These are phyloP conservation scores for Karalla daura DNA, from an alignment of 2,797 vertebrate genomes.

Conservation along the genomic window DNA sequence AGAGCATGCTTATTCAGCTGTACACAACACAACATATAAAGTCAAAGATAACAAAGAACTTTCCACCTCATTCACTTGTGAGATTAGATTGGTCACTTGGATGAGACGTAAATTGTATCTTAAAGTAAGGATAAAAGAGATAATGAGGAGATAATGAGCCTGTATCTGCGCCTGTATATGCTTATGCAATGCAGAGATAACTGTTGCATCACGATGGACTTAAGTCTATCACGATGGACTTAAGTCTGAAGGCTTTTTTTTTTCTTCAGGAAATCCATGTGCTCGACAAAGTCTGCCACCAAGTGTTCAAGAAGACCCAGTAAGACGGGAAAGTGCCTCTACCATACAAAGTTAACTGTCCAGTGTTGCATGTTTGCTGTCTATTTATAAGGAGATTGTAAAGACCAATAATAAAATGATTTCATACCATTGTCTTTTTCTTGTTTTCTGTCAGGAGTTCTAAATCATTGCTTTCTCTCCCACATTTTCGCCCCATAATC, in stretches of 20 bases:
- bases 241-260: constrained; percentile 62
- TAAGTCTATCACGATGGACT: constrained; percentile 27
- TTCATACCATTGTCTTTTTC: constrained; percentile 4
- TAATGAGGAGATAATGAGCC: constrained; percentile 21
- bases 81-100: neutral
- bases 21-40: neutral
- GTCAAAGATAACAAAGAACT: neutral
- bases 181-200: constrained; percentile 24
- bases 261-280: constrained; percentile 88
- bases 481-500: no score
- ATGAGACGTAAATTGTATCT: no score
- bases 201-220: constrained; percentile 40
- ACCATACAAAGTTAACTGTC: constrained; percentile 4
- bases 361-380: constrained; percentile 12
- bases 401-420: constrained; percentile 58
- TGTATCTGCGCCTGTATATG: neutral
- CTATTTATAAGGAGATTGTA: constrained; percentile 50
- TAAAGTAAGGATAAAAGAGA: no score
- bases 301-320: constrained; percentile 90
- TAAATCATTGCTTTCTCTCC: no score
- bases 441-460: neutral
- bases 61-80: neutral
- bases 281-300: constrained; percentile 90
- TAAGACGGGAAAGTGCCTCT: constrained; percentile 4
- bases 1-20: no score